Percentiles rank a stretch among this genome's conserved stretches.
Evolutionary conservation across 2,888 invertebrate species (phyloP).

Genomic region (Himalopsyche tibetana): DNA sequence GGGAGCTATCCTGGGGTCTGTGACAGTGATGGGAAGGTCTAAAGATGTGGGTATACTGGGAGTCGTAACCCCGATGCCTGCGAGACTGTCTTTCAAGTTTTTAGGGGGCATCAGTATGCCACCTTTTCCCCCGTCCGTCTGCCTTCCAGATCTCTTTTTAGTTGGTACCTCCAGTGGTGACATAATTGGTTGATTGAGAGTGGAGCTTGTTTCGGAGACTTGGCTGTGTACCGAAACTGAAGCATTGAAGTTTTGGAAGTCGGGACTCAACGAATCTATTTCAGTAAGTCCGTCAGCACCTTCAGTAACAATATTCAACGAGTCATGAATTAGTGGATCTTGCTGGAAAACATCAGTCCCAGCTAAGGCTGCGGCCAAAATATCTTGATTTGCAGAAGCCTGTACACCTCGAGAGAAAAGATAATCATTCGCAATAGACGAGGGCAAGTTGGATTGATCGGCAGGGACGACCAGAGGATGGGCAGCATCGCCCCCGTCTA

Average conservation of each 20-base stretch:
- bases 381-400: slow-evolving; percentile 79
- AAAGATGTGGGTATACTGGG: slow-evolving; percentile 81
- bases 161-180: slow-evolving; percentile 85
- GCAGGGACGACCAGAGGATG: slow-evolving; percentile 42
- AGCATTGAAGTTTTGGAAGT: slow-evolving; percentile 79
- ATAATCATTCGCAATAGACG: slow-evolving; percentile 62
- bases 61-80: slow-evolving; percentile 78
- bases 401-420: slow-evolving; percentile 67
- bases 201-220: slow-evolving; percentile 86
- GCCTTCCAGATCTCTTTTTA: slow-evolving; percentile 72
- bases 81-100: slow-evolving; percentile 77
- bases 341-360: slow-evolving; percentile 85
- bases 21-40: slow-evolving; percentile 86
- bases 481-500: slow-evolving; percentile 39
- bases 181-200: slow-evolving; percentile 89
- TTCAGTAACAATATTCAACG: slow-evolving; percentile 67
- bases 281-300: slow-evolving; percentile 71
- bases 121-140: slow-evolving; percentile 67
- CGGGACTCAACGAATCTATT: slow-evolving; percentile 77
- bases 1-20: slow-evolving; percentile 84
- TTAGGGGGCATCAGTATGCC: slow-evolving; percentile 66
- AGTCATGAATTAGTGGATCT: slow-evolving; percentile 70
- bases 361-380: slow-evolving; percentile 85
- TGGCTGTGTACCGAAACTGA: slow-evolving; percentile 77
- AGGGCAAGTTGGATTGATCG: not conserved